phyloP scores from a whole-genome alignment of 2,888 invertebrate species.

The Epistrophella euchroma region DNA sequence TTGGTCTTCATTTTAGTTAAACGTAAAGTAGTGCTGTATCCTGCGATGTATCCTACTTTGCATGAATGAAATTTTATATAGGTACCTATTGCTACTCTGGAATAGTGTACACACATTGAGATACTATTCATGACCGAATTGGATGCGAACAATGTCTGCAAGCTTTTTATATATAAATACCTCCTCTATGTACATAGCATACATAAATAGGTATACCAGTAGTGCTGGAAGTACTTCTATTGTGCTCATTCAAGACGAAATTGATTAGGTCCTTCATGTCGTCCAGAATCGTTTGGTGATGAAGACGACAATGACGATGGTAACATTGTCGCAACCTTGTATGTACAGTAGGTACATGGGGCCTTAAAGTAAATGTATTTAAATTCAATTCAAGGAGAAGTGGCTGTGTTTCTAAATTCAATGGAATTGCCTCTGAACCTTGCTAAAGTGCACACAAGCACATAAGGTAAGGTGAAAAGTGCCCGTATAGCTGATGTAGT shows the following conservation, averaged over 20 bases:
- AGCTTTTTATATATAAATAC: neutral
- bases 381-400: conserved; percentile 64
- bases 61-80: conserved; percentile 45
- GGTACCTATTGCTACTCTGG: neutral
- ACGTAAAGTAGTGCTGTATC: neutral
- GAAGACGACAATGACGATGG: conserved; percentile 37
- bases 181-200: too few species aligned
- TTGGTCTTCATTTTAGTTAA: conserved; percentile 25
- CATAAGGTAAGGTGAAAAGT: conserved; percentile 7
- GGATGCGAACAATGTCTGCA: conserved; percentile 59
- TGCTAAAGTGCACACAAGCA: conserved; percentile 34
- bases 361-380: conserved; percentile 54
- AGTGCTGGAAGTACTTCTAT: conserved; percentile 20
- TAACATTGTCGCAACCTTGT: conserved; percentile 11
- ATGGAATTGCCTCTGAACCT: conserved; percentile 45
- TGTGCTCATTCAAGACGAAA: conserved; percentile 64
- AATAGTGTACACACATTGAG: conserved; percentile 9
- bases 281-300: conserved; percentile 44
- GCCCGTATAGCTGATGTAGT: neutral
- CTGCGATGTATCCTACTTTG: conserved; percentile 50
- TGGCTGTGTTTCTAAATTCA: conserved; percentile 31
- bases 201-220: neutral
- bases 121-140: conserved; percentile 53
- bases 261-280: conserved; percentile 67
- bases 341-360: neutral